Evolutionary conservation across 2,888 invertebrate species (phyloP), one percentile per base, ranked within the genome.

Genomic region (Apamea crenata): DNA sequence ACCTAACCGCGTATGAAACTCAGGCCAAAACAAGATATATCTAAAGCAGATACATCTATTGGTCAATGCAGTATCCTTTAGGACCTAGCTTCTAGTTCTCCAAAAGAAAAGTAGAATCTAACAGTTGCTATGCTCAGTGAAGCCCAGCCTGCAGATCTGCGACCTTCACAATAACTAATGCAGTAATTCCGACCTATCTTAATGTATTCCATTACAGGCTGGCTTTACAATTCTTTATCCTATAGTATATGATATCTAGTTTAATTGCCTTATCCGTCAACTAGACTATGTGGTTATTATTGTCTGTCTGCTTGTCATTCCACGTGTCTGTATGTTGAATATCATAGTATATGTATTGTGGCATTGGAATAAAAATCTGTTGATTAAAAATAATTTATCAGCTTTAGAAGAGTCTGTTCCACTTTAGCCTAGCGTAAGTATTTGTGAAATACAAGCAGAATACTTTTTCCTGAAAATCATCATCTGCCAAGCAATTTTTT

Each of bases 191-290:
- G 73, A 63, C 40, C 70, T 72, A 74, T 73, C 40, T 29, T 83
- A 74, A 83, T 74, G 14, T 82, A 83, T 86, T 86, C 83, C 61
- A 70, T 71, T 67, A 66, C 63, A 73, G 59, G 56, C 47, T 6
- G 16, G 25, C 12, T 73, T 44, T 73, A 73, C 32, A 66, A 40
- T 63, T 50, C 63, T 77, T 29, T 36, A 80, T 78, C 7, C 36
- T 40, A 74, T 87, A 32, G 72, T 63, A 72, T 78, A 87, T 66
- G 36, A 87, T 87, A 72, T 12, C 74, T 47, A 78, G 74, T 78
- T 78, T 73, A 83, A 84, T 87, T 83, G 78, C 84, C 53, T 83
- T 84, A 75, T 87, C 80, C 74, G 84, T 84, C 69, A 75, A 65
- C 78, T 69, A 61, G 44, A 59, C 18, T 50, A 73, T 66, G 74